Evolutionary conservation across 2,113 vertebrate genomes (phyloP).

Genomic region (Alces alces): DNA sequence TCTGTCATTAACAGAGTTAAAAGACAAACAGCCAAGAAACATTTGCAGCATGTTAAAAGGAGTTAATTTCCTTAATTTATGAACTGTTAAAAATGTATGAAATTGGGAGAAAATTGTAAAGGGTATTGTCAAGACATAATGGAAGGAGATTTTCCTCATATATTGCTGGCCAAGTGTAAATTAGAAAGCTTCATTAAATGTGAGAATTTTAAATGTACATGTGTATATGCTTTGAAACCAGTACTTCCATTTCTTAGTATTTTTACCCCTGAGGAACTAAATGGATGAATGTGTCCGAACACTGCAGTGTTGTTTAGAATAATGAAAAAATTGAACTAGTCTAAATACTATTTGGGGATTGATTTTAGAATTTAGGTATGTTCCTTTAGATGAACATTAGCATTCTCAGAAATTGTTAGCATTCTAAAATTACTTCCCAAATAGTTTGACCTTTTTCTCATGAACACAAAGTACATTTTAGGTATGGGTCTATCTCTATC

Average conservation of each 20-base stretch:
- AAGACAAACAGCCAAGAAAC: neutral
- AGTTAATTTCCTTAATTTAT: neutral
- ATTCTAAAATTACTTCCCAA: neutral
- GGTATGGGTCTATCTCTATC: neutral
- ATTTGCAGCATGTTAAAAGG: neutral
- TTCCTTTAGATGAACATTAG: neutral
- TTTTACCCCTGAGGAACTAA: neutral
- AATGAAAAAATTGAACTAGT: neutral
- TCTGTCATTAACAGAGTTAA: neutral
- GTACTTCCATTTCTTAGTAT: neutral
- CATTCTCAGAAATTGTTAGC: neutral
- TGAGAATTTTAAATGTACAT: neutral
- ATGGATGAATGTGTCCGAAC: neutral
- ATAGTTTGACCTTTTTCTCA: neutral
- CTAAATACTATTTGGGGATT: neutral
- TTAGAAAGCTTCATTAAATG: neutral
- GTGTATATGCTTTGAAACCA: neutral
- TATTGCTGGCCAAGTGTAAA: neutral
- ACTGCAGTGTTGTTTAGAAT: neutral
- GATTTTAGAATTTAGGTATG: constrained; percentile 1
- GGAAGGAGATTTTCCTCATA: neutral
- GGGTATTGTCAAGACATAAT: neutral
- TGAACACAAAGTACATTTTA: neutral
- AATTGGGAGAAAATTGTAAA: neutral
- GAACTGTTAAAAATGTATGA: neutral